Conservation (phyloP, 1,140 invertebrate genomes). For the Drosophila serrata region DNA sequence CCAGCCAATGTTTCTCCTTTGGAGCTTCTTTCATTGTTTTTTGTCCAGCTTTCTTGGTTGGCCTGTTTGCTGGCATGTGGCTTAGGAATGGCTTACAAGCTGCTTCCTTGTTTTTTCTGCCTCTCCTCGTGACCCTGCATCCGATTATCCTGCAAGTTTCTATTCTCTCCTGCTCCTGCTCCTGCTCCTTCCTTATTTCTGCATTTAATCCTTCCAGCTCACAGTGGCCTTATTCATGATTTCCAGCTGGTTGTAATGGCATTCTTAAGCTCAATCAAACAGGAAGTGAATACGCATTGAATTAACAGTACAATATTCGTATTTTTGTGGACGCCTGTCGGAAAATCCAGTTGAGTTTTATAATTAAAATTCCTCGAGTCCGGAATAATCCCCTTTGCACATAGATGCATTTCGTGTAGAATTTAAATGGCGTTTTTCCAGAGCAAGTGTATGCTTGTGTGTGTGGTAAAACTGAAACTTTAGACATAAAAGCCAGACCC, state of each 20-base stretch:
- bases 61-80: slow-evolving; percentile 40
- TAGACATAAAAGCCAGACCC: slow-evolving; percentile 68
- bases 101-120: slow-evolving; percentile 33
- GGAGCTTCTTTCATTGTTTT: slow-evolving; percentile 19
- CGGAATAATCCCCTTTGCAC: background rate
- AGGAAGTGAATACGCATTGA: slow-evolving; percentile 20
- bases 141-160: slow-evolving; percentile 41
- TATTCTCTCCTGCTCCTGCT: background rate
- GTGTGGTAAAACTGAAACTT: slow-evolving; percentile 58
- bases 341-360: slow-evolving; percentile 15
- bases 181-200: background rate
- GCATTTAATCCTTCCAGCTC: slow-evolving; percentile 27
- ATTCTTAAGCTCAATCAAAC: slow-evolving; percentile 45
- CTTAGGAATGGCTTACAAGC: slow-evolving; percentile 45
- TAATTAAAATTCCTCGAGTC: slow-evolving; percentile 39
- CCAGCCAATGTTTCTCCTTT: slow-evolving; percentile 1
- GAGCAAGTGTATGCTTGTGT: slow-evolving; percentile 6
- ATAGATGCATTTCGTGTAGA: slow-evolving; percentile 31
- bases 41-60: slow-evolving; percentile 11
- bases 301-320: slow-evolving; percentile 20
- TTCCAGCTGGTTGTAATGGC: slow-evolving; percentile 13
- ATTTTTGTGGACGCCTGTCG: slow-evolving; percentile 8
- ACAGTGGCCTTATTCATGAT: slow-evolving; percentile 22
- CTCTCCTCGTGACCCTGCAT: slow-evolving; percentile 18
- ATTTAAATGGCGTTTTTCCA: slow-evolving; percentile 42